These are phyloP conservation scores for Ibidorhyncha struthersii DNA, from an alignment of 2,113 vertebrate species.

Conservation along the genomic window DNA sequence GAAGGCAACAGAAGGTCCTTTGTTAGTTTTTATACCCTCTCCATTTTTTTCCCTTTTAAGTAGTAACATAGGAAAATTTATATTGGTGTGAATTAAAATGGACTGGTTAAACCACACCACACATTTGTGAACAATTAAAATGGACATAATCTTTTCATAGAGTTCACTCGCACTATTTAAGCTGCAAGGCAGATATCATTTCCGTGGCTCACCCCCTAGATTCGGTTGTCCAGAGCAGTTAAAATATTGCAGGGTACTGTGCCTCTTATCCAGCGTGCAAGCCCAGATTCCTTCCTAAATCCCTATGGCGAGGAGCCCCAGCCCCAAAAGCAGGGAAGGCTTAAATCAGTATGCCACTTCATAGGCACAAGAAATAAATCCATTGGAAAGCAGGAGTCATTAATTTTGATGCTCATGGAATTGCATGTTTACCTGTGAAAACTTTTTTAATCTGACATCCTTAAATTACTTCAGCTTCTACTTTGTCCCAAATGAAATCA, in stretches of 20 bases:
- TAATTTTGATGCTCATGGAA: constrained; percentile 30
- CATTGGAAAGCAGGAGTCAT: constrained; percentile 20
- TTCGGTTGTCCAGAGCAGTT: background rate
- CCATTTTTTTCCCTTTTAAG: background rate
- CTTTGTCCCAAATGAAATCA: constrained; percentile 57
- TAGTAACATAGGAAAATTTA: background rate
- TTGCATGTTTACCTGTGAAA: constrained; percentile 56
- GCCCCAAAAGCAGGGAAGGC: background rate
- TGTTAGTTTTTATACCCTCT: background rate
- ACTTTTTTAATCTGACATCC: constrained; percentile 52
- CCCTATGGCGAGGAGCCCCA: background rate
- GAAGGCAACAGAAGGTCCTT: background rate
- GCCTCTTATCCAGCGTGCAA: background rate
- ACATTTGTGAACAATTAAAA: background rate
- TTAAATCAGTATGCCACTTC: background rate
- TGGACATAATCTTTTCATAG: background rate
- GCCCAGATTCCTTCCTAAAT: constrained; percentile 31
- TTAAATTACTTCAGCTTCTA: constrained; percentile 60
- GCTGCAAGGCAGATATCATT: background rate
- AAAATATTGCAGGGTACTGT: background rate
- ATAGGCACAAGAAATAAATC: background rate
- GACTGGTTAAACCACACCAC: background rate
- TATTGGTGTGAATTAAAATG: background rate
- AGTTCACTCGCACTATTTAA: background rate
- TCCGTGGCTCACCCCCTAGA: background rate